A percentile compares a stretch with the other conserved stretches of the same genome.
phyloP scores from a whole-genome alignment of 2,888 invertebrate genomes.

The Cylloceria caligata region DNA sequence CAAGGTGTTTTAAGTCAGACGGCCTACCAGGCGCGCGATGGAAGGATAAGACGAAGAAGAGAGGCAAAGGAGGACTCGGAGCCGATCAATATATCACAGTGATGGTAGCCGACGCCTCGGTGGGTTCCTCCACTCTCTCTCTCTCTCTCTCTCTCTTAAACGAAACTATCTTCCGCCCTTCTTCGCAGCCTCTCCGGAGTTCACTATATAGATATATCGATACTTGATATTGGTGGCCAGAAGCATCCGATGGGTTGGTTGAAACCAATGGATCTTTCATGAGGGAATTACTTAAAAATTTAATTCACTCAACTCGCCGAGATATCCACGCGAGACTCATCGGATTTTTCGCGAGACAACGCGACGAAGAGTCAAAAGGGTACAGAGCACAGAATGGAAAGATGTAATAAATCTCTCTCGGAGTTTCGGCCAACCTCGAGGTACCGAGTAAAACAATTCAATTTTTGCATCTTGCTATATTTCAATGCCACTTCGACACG shows the following conservation, averaged over 20 bases:
- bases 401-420: constrained; percentile 56
- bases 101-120: constrained; percentile 65
- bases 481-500: constrained; percentile 64
- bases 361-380: background rate
- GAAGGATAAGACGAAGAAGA: background rate
- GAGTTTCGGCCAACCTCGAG: constrained; percentile 48
- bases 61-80: constrained; percentile 33
- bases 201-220: constrained; percentile 9
- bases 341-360: constrained; percentile 20
- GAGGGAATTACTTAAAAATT: constrained; percentile 57
- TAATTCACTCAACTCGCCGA: constrained; percentile 58
- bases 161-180: constrained; percentile 25
- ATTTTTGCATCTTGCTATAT: constrained; percentile 63
- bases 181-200: background rate
- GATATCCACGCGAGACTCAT: background rate
- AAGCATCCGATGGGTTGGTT: constrained; percentile 37
- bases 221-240: background rate
- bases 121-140: constrained; percentile 46
- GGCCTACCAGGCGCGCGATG: background rate
- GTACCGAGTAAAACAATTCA: constrained; percentile 61
- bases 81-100: constrained; percentile 65
- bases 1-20: constrained; percentile 9
- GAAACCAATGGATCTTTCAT: constrained; percentile 54
- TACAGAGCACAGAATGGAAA: background rate
- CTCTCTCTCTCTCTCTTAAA: constrained; percentile 13